A percentile compares a stretch with the other conserved stretches of the same genome.
Conservation (phyloP, 2,888 invertebrate species). For the Parascotia fuliginaria region DNA sequence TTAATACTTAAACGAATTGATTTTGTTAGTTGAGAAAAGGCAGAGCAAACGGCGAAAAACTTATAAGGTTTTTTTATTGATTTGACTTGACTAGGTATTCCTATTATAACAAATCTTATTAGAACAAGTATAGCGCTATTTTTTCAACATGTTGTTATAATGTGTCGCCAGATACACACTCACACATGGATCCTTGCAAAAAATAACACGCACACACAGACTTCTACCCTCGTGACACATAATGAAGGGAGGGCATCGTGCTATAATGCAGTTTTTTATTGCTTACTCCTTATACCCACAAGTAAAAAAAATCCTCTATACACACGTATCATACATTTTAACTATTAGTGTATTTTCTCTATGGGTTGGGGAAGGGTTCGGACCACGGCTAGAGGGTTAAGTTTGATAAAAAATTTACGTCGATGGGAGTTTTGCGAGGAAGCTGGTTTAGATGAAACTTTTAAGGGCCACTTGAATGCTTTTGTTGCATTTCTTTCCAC, state of each 20-base stretch:
- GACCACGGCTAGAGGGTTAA: constrained; percentile 70
- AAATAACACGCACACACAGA: constrained; percentile 62
- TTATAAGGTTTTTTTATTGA: too few relatives aligned
- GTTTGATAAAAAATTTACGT: constrained; percentile 80
- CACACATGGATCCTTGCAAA: constrained; percentile 29
- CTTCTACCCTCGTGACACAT: constrained; percentile 72
- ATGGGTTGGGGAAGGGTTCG: constrained; percentile 78
- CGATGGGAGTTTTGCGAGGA: constrained; percentile 70
- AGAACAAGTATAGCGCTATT: constrained; percentile 20
- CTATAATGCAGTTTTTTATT: constrained; percentile 86
- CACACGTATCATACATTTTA: constrained; percentile 79
- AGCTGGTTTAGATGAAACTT: constrained; percentile 57
- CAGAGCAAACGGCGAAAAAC: too few relatives aligned
- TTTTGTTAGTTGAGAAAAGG: too few relatives aligned
- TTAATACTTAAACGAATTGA: too few relatives aligned
- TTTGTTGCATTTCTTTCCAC: constrained; percentile 49
- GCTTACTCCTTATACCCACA: constrained; percentile 82
- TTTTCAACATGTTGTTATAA: constrained; percentile 38
- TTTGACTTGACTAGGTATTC: too few relatives aligned
- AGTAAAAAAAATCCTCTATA: constrained; percentile 76
- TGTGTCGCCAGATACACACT: constrained; percentile 30
- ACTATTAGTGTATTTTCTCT: constrained; percentile 80
- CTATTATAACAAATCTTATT: constrained; percentile 10
- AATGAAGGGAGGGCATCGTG: constrained; percentile 81
- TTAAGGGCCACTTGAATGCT: constrained; percentile 60